Evolutionary conservation across 1,140 invertebrate species (phyloP).

Genomic region (Leucophenga varia): DNA sequence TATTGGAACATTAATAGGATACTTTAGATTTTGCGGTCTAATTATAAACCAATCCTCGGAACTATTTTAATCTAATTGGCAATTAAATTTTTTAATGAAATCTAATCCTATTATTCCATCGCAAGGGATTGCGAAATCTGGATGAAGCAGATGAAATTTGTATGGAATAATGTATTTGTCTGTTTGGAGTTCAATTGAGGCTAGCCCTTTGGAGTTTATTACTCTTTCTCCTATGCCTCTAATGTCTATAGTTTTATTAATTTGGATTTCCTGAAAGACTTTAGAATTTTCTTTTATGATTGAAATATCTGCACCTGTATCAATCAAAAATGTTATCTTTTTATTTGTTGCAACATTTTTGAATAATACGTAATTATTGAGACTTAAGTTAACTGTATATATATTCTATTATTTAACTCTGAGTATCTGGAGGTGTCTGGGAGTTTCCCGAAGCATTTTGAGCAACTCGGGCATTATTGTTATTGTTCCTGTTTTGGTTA

Average conservation of each 20-base stretch:
- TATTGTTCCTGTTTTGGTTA: conserved; percentile 1
- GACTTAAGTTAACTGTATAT: conserved; percentile 2
- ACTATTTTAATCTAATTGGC: too few relatives aligned
- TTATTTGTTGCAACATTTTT: not conserved
- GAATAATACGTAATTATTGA: not conserved
- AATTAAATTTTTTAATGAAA: too few relatives aligned
- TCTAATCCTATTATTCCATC: too few relatives aligned
- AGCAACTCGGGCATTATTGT: not conserved
- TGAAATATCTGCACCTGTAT: too few relatives aligned
- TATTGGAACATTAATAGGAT: too few relatives aligned
- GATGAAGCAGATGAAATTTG: too few relatives aligned
- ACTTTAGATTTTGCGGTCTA: too few relatives aligned
- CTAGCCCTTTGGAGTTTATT: conserved; percentile 3
- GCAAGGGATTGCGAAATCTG: too few relatives aligned
- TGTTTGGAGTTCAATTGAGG: not conserved
- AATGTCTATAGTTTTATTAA: not conserved
- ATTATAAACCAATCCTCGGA: too few relatives aligned
- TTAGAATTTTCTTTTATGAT: not conserved
- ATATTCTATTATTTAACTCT: conserved; percentile 1
- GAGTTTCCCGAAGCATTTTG: conserved; percentile 4
- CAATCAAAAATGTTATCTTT: too few relatives aligned
- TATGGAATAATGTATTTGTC: conserved; percentile 3
- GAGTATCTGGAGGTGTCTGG: not conserved
- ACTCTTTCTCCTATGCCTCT: not conserved
- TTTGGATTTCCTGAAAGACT: not conserved